Percentiles rank a stretch among this genome's conserved stretches.
Conservation (phyloP, 2,797 vertebrate genomes). For the Spinus olivaceus region DNA sequence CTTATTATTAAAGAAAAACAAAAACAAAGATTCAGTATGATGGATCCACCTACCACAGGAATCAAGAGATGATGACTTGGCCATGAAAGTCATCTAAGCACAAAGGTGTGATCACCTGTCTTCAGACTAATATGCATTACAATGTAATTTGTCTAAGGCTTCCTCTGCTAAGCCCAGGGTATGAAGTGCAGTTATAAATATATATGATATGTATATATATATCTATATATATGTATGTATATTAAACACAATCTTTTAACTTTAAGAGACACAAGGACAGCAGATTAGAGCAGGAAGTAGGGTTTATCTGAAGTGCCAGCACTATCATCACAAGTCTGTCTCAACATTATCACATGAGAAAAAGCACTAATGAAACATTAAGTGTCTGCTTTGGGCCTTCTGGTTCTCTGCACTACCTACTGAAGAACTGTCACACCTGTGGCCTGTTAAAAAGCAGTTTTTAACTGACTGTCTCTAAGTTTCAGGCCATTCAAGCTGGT, state of each 20-base stretch:
- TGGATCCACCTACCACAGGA: neutral
- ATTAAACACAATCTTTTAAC: neutral
- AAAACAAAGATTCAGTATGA: neutral
- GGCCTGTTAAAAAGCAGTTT: neutral
- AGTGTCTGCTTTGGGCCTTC: neutral
- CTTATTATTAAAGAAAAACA: neutral
- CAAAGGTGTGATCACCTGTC: neutral
- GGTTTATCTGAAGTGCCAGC: neutral
- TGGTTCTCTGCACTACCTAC: neutral
- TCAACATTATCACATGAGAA: neutral
- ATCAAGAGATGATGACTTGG: neutral
- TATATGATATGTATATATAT: neutral
- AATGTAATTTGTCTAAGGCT: neutral
- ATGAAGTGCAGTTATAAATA: neutral
- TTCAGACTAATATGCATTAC: neutral
- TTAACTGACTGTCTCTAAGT: fast-evolving
- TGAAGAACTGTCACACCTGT: neutral
- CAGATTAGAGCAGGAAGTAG: neutral
- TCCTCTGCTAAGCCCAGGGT: neutral
- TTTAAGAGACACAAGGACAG: neutral
- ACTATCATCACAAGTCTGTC: neutral
- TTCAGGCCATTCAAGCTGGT: neutral
- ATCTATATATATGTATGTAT: too few species aligned
- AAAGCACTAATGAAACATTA: neutral
- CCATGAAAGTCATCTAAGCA: neutral